These are phyloP conservation scores for Trilocha varians DNA, from an alignment of 2,888 invertebrate species.

Conservation along the genomic window DNA sequence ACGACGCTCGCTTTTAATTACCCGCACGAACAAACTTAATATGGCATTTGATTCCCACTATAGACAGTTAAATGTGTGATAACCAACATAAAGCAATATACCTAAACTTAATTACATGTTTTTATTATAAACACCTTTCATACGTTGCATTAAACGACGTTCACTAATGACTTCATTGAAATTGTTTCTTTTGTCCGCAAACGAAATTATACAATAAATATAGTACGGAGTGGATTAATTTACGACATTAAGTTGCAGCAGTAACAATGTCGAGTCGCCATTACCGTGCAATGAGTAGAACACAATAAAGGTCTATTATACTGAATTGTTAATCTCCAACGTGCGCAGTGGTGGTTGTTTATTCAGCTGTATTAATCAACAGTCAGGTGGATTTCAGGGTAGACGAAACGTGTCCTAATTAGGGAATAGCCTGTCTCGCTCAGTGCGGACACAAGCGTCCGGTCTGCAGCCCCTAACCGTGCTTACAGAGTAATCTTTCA, in stretches of 20 bases:
- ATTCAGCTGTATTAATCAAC: conserved; percentile 38
- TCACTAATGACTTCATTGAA: background rate
- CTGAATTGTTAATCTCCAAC: conserved; percentile 24
- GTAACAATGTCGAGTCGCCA: background rate
- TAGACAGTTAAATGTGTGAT: conserved; percentile 15
- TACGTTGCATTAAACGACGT: background rate
- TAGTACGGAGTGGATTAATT: background rate
- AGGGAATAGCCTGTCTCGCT: conserved; percentile 20
- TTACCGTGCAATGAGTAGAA: background rate
- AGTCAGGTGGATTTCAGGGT: conserved; percentile 39
- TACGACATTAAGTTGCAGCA: background rate
- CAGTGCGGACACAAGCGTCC: conserved; percentile 6
- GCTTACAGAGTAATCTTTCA: conserved; percentile 1
- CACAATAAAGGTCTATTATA: conserved; percentile 1
- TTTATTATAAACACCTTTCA: conserved; percentile 1
- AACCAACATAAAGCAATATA: conserved; percentile 6
- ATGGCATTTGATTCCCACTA: conserved; percentile 29
- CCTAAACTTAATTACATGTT: conserved; percentile 6
- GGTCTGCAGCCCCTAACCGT: background rate
- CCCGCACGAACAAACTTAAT: conserved; percentile 43
- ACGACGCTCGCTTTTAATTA: conserved; percentile 48
- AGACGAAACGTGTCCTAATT: conserved; percentile 40
- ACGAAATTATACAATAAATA: background rate
- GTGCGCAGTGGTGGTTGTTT: conserved; percentile 26
- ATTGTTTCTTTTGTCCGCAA: background rate